Conservation (phyloP, 1,140 invertebrate species). For the Rhynchophorus ferrugineus region DNA sequence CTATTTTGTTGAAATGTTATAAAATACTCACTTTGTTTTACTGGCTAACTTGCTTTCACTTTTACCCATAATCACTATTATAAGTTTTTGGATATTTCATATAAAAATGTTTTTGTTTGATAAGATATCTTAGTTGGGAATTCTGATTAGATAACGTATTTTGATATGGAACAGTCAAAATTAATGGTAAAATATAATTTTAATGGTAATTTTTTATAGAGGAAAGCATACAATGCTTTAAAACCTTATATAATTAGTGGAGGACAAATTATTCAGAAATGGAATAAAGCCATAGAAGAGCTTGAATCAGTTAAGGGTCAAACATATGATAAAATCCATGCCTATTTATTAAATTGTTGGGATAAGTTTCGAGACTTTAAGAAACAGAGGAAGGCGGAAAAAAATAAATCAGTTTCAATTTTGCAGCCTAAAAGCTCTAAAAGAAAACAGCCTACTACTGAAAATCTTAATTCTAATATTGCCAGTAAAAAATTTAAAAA, state of each 20-base stretch:
- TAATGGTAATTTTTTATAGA: constrained; percentile 7
- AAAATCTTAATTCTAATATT: constrained; percentile 1
- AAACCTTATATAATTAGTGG: constrained; percentile 3
- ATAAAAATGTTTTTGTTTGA: not conserved
- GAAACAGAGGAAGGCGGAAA: constrained; percentile 20
- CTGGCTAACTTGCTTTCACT: too few relatives aligned
- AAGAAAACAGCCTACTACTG: too few relatives aligned
- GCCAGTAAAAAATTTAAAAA: not conserved
- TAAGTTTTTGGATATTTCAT: too few relatives aligned
- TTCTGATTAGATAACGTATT: too few relatives aligned
- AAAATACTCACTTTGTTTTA: too few relatives aligned
- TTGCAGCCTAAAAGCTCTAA: too few relatives aligned
- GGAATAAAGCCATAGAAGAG: constrained; percentile 29
- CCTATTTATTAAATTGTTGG: constrained; percentile 37
- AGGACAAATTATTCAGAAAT: constrained; percentile 15
- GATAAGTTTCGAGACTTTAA: constrained; percentile 30
- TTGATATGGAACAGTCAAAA: too few relatives aligned
- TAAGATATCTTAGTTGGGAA: too few relatives aligned
- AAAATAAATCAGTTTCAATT: too few relatives aligned
- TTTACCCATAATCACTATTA: too few relatives aligned
- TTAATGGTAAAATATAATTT: too few relatives aligned
- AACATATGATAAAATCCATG: constrained; percentile 25
- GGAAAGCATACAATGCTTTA: not conserved
- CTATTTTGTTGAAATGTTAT: too few relatives aligned
- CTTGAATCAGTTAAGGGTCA: constrained; percentile 24